Evolutionary conservation across 2,888 invertebrate species (phyloP), one percentile per base, ranked within the genome.

Genomic region (Heliconius ismenius): DNA sequence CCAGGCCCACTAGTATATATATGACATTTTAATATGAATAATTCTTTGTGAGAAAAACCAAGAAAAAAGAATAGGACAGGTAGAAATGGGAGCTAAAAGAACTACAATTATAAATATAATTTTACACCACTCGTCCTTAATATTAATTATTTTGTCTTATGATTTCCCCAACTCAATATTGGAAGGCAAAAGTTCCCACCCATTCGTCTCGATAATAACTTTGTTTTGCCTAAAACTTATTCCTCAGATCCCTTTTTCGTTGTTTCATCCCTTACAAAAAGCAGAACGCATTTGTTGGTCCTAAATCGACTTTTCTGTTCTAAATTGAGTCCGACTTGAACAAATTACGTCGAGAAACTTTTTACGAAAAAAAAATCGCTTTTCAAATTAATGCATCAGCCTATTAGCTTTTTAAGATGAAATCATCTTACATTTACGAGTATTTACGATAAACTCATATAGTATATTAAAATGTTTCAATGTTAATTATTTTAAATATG

Each of bases 321-420:
- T 63, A 78, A 78, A 78, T 78, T 73, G 75, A 73, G 63, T 69
- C 73, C 36, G 78, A 78, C 78, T 78, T 75, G 65, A 60, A 54
- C 68, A 75, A 73, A 78, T 78, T 78, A 78, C 73, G 43, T 73
- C 18, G 36, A 39, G 68, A 73, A 70, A 58, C 18, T 74, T 58
- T 11, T 7, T 39, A 39, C 15, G 18, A 54, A 24, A 72, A 67
- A 32, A 60, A 43, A 60, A 77, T 49, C 58, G n/a, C 18, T 67
- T 65, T 60, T 60, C 75, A 73, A 72, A 49, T 73, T 70, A 32
- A 36, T 58, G 54, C n/a, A 58, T 70, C 58, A 54, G 32, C 13
- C 32, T 32, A 15, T 32, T 70, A 32, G 15, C n/a, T 69, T 68
- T 43, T 26, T 15, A 15, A 62, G 6, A 26, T 15, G 7, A 11